Conservation (phyloP, 1,140 invertebrate genomes). For the Solenopsis invicta region DNA sequence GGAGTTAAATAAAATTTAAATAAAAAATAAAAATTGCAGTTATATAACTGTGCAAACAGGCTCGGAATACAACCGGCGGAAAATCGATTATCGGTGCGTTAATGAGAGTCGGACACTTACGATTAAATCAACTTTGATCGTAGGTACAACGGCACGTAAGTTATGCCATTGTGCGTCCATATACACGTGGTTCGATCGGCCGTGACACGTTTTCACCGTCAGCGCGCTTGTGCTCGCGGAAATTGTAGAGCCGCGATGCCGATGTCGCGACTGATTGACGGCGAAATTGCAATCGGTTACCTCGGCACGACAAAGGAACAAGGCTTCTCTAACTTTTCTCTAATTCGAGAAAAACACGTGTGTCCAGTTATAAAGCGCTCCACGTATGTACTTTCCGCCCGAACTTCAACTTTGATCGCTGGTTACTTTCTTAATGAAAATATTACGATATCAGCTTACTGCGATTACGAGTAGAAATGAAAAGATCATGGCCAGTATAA, state of each 20-base stretch:
- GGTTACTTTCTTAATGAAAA: background rate
- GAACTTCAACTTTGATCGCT: background rate
- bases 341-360: background rate
- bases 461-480: background rate
- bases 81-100: background rate
- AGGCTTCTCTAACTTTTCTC: background rate
- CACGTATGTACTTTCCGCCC: background rate
- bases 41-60: background rate
- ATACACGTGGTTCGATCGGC: conserved; percentile 63
- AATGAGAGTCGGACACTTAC: conserved; percentile 3
- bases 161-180: conserved; percentile 63
- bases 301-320: background rate
- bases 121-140: conserved; percentile 25
- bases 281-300: conserved; percentile 52
- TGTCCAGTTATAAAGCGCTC: background rate
- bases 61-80: background rate
- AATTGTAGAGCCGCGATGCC: conserved; percentile 51
- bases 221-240: conserved; percentile 30
- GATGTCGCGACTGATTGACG: conserved; percentile 61
- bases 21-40: background rate
- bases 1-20: background rate
- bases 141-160: conserved; percentile 55
- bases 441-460: background rate
- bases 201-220: conserved; percentile 60
- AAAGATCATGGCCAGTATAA: background rate